Evolutionary conservation across 2,113 vertebrate species (phyloP), one percentile per base, ranked within the genome.

Genomic region (Antechinus flavipes): DNA sequence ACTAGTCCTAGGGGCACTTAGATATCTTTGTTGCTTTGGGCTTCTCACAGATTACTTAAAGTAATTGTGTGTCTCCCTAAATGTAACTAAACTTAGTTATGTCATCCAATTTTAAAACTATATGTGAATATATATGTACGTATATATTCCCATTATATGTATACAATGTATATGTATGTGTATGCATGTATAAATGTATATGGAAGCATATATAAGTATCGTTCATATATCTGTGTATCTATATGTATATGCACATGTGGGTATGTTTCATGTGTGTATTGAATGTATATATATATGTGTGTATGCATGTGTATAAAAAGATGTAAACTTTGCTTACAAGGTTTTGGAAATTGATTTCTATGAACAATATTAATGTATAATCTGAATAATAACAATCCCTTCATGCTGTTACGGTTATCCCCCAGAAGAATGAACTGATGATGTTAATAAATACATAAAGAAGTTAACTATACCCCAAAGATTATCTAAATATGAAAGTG

Each of bases 261-360:
- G 9, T 14, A 12, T 35, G 50, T 27, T 58, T 26, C 9, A 27
- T 58, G 25, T 8, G 27, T 27, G 9, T 58, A 27, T 27, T 68
- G 30, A 6, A 68, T 68, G 30, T 10, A 68, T 19, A n/a, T 76
- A 23, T 84, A 35, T n/a, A 25, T 19, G 11, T n/a, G n/a, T 22
- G 6, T 84, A 42, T 22, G 42, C 6, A 84, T 84, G 30, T 84
- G 68, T 84, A 84, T n/a, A 76, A n/a, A n/a, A 14, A 95, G 35
- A 95, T 24, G 61, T 47, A 47, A 47, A 92, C 16, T 90, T n/a
- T 55, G 16, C 27, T 24, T 94, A 68, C 54, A 16, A 52, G 8
- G 26, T 95, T 95, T 95, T 93, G 94, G 96, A 96, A 25, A 90
- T 94, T 76, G 1, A 26, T 95, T 96, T 93, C 58, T 89, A 42